phyloP scores from a whole-genome alignment of 2,797 vertebrate species.

The Chiloscyllium punctatum region DNA sequence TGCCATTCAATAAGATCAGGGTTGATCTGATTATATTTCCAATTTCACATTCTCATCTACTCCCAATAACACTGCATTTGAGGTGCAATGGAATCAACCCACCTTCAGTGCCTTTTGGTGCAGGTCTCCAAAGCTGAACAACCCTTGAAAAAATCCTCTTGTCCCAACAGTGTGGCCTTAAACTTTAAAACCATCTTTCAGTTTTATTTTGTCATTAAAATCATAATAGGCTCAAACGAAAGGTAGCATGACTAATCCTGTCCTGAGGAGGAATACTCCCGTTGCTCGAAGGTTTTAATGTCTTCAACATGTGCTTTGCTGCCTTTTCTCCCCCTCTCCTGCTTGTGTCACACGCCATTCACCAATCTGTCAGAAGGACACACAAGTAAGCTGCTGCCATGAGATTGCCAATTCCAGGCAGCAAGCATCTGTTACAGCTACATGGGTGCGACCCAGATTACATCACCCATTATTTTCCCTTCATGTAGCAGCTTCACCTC shows the following conservation, averaged over 20 bases:
- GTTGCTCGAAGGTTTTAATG: background rate
- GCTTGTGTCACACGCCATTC: background rate
- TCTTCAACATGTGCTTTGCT: background rate
- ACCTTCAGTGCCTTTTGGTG: too few species aligned
- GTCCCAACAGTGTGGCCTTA: too few species aligned
- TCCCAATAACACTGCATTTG: too few species aligned
- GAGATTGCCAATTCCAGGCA: background rate
- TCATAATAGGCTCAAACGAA: background rate
- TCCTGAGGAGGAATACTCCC: background rate
- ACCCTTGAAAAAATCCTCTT: too few species aligned
- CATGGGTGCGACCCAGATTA: conserved; percentile 12
- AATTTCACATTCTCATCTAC: too few species aligned
- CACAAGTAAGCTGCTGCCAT: background rate
- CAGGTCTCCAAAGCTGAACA: too few species aligned
- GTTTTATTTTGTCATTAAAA: background rate
- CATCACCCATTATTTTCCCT: background rate
- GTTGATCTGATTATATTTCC: too few species aligned
- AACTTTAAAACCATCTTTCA: background rate
- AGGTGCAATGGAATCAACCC: too few species aligned
- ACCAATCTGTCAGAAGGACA: background rate
- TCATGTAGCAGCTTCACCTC: background rate
- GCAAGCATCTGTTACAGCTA: background rate
- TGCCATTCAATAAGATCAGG: too few species aligned
- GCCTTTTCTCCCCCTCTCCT: background rate
- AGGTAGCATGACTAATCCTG: background rate